Evolutionary conservation across 1,140 invertebrate species (phyloP), one percentile per base, ranked within the genome.

Genomic region (Drosophila ogumai): DNA sequence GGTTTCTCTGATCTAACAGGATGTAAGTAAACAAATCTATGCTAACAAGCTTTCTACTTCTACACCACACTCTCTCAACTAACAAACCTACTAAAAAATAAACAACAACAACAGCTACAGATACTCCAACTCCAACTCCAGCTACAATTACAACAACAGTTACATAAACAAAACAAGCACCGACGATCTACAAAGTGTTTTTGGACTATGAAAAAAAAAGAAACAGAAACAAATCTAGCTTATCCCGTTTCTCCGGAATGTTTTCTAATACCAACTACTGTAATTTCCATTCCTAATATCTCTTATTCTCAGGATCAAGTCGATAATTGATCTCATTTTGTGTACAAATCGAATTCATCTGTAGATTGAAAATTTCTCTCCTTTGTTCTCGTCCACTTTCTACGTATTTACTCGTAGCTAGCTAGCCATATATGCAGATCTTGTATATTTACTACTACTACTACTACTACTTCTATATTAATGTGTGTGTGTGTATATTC

Each of bases 21-120:
- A 86, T 86, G 82, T 86, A 86, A 86, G 82, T 86, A 86, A 86
- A 85, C 65, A 75, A 84, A 68, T 66, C 36, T 84, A 79, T 61
- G 43, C 67, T 59, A 75, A 43, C 43, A 66, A 55, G 68, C 54
- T 76, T 75, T 66, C 44, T 58, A 41, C 54, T 58, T 72, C 43
- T 32, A 50, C 74, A 52, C 57, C 56, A 69, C 40, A 38, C 52
- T 54, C 8, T n/a, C 32, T 58, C 28, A 57, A 69, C 74, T 43
- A 77, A 60, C 36, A 69, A 34, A 40, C 67, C 15, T 47, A 72
- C 28, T 32, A 52, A 31, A 46, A 65, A 46, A 28, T 22, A 8
- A 63, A 58, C 36, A 54, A 58, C 40, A 25, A 44, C 28, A n/a
- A 60, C 54, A 59, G 38, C 15, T 19, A 43, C 47, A 40, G 32